Evolutionary conservation across 2,797 vertebrate genomes (phyloP), one percentile per base, ranked within the genome.

Genomic region (Harpagifer antarcticus): DNA sequence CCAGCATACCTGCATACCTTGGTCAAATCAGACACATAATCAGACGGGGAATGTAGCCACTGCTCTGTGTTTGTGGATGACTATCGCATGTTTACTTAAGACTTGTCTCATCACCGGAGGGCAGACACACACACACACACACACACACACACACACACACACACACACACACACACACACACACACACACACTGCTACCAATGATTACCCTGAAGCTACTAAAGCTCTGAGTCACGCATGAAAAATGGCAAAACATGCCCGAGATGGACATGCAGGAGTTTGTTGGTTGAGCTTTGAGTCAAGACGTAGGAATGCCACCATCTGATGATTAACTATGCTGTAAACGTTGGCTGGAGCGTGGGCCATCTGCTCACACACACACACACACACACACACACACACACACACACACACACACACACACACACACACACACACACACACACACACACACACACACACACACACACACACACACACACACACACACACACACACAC

Each of bases 11-110:
- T 82, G 79, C 66, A 75, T 82, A 50, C 70, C 60, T 60, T 50
- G 82, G 79, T 89, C 83, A 76, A 83, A 93, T 92, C 91, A 63
- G 72, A 76, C 79, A 84, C 88, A 93, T 89, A 81, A 92, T 93
- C 90, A 67, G 84, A 81, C 59, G 64, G 86, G 83, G 92, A 93
- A 91, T 91, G 92, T 91, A 86, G 82, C 91, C 86, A 71, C 78
- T n/a, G 66, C 73, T 68, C 44, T 64, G 79, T 88, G 83, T 91
- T 93, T 91, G 78, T 31, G 84, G 87, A 93, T 91, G 78, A 76
- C 57, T 91, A 92, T 92, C 91, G 83, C 6, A 17, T 90, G 90
- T 93, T 93, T 93, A 94, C 87, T 79, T 83, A 92, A 81, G 78
- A 83, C 85, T 78, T 57, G 43, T 79, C 84, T 86, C 79, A 73